Evolutionary conservation across 2,113 vertebrate genomes (phyloP), one percentile per base, ranked within the genome.

Genomic region (Neolamprologus sp.): DNA sequence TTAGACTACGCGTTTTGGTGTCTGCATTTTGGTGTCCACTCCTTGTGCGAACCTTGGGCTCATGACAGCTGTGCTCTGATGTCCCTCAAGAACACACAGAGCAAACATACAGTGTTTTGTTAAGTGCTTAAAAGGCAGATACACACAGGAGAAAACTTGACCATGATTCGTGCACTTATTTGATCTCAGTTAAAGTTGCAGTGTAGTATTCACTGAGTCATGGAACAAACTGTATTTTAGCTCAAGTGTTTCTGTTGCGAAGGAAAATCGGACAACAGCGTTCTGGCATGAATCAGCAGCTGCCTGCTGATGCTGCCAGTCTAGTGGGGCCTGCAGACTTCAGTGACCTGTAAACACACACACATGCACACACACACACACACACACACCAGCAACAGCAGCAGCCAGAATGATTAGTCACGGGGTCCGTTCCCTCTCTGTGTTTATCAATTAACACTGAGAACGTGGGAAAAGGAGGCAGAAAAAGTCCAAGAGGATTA

Each of bases 371-470:
- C 51, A 21, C 17, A 9, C 17, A 85, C 19, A 84, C 80, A 81
- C 82, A 58, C 57, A 83, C 85, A 80, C 60, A 28, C 8, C 40
- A 75, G 42, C 40, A 73, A 6, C 86, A 80, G 16, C 90, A 91
- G 91, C 89, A 93, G 94, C 91, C 92, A 92, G 88, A 88, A 87
- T 86, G 88, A 96, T 96, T 95, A 93, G 95, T 96, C 95, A 96
- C 86, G 88, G 94, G 95, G 87, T 95, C 91, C 31, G 28, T 95
- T 95, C 92, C 95, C 92, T 94, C 91, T 86, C 92, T 92, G 92
- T 93, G 96, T 96, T 96, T 96, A 96, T 96, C 96, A 96, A 96
- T 97, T 96, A 97, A 95, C 94, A 95, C 95, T 92, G 88, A 87
- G 94, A 96, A 96, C 96, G 95, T 97, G 96, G 96, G 96, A 97